Evolutionary conservation across 2,888 invertebrate genomes (phyloP).

Genomic region (Eupithecia vulgata): DNA sequence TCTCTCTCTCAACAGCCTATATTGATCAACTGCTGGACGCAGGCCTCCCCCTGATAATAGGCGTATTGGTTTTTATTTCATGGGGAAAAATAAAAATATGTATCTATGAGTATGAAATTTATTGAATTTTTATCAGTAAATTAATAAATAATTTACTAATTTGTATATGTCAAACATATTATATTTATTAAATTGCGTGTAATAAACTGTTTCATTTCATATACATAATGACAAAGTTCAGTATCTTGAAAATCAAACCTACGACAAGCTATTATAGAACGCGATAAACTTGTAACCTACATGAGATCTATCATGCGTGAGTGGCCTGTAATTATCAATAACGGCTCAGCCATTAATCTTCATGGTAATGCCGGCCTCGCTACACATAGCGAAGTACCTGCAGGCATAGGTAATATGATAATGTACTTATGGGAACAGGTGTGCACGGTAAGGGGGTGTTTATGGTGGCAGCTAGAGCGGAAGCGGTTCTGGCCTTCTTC

Average conservation of each 20-base stretch:
- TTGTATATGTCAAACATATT: no score
- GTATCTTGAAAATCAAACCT: not conserved
- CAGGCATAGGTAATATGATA: not conserved
- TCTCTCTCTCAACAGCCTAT: no score
- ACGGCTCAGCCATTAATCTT: slow-evolving; percentile 33
- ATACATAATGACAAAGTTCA: no score
- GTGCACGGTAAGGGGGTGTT: not conserved
- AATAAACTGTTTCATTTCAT: no score
- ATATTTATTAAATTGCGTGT: no score
- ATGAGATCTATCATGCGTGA: slow-evolving; percentile 26
- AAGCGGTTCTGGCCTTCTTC: not conserved
- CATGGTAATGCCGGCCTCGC: slow-evolving; percentile 21
- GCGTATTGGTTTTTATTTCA: no score
- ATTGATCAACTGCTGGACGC: no score
- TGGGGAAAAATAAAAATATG: no score
- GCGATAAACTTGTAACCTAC: slow-evolving; percentile 20
- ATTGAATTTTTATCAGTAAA: no score
- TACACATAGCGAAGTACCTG: not conserved
- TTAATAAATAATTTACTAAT: no score
- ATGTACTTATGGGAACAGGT: not conserved
- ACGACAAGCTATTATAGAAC: not conserved
- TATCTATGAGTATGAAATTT: no score
- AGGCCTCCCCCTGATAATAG: no score
- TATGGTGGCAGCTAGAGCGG: not conserved
- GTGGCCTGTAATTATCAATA: slow-evolving; percentile 33